Evolutionary conservation across 2,797 vertebrate genomes (phyloP), one percentile per base, ranked within the genome.

Genomic region (Darevskia mixta): DNA sequence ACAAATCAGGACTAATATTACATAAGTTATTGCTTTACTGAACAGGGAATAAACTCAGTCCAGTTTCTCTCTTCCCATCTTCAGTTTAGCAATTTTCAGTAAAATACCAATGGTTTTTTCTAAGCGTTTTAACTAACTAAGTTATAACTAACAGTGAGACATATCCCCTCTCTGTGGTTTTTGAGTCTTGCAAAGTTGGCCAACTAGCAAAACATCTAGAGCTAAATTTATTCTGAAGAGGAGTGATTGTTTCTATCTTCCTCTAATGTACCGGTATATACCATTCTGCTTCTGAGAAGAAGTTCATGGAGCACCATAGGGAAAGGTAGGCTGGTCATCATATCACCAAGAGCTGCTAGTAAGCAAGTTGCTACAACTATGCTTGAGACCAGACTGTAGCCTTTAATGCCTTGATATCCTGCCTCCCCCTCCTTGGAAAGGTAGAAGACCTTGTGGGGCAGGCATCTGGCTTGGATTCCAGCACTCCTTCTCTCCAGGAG

Each of bases 1-100:
- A 79, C 49, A 73, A 88, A 85, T 27, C 25, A 89, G 81, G 73
- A 75, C 10, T 69, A 41, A 17, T 69, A 69, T 67, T 78, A 72
- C 2, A 5, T 64, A 18, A 86, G 35, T 15, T 0, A 11, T 86
- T 88, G 25, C 35, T 79, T 82, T 69, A n/a, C 27, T 69, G 29
- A 82, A 25, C 23, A 29, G 8, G 38, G 27, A 82, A 43, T 67
- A 67, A 67, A 41, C 61, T 7, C 25, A 20, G 27, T 17, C 27
- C 64, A 82, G 23, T 67, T 61, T 41, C 9, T 76, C 35, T 27
- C 18, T 76, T 79, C 4, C 15, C 15, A 58, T 55, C 77, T 79
- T 79, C 77, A 32, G 29, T 32, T 55, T 55, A 17, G 77, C 43
- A 35, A 23, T 69, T 69, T 82, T 43, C 80, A 35, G 25, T 20